Evolutionary conservation across 2,113 vertebrate genomes (phyloP), one percentile per base, ranked within the genome.

Genomic region (Ceyx cyanopectus): DNA sequence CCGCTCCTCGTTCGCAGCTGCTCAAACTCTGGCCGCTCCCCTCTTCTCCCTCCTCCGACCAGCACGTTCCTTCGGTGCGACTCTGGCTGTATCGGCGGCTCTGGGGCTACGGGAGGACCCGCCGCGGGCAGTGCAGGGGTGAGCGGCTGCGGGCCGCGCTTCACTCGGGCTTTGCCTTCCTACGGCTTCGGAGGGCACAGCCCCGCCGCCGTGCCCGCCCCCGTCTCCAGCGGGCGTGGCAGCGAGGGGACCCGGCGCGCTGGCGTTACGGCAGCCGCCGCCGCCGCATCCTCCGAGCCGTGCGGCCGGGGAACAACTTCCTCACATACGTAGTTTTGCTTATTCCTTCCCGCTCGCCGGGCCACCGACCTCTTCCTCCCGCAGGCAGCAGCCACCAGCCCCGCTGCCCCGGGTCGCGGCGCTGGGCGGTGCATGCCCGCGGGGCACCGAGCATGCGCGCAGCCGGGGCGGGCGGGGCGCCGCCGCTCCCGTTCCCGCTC

Each of bases 311-410:
- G 13, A 29, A 4, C 60, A 1, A 1, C 58, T 2, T 3, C 24
- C 51, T 7, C 4, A 12, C 0, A 7, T 3, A 3, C 13, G 8
- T 19, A 1, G 5, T 30, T 27, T 7, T 1, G 5, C 46, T 41
- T 7, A 5, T 5, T 14, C 46, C 24, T 9, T 4, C 16, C 48
- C 6, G 14, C 48, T 29, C 40, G 51, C 76, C 40, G 5, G 37
- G n/a, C 29, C 56, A 10, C 57, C 9, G 57, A 4, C 3, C 45
- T 1, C 6, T 4, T 1, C 17, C 40, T 5, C 22, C 22, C 27
- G 2, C 2, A 5, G 1, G 9, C 34, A 26, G 7, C 16, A 0
- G 1, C n/a, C 6, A 8, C 37, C 3, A 37, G 2, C 40, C 32
- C 32, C 17, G 9, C 3, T 18, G 18, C 15, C 24, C 14, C 8